These are phyloP conservation scores for Opisthocomus hoazin DNA, from an alignment of 2,113 vertebrate genomes.

Conservation along the genomic window DNA sequence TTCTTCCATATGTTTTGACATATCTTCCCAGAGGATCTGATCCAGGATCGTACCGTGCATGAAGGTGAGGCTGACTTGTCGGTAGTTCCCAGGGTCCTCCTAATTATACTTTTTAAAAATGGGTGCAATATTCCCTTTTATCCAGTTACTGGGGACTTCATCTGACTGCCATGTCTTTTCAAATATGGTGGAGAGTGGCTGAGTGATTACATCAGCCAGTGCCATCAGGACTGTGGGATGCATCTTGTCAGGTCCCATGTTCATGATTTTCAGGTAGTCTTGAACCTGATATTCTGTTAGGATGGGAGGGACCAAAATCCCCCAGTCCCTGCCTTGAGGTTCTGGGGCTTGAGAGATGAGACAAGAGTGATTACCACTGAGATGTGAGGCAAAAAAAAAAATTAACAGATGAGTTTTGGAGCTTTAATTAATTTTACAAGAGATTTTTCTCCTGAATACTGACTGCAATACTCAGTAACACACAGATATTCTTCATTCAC, in stretches of 20 bases:
- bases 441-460: background rate
- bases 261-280: background rate
- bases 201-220: background rate
- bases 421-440: background rate
- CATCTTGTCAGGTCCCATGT: background rate
- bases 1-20: no score
- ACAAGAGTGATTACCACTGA: background rate
- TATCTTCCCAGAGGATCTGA: no score
- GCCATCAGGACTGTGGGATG: background rate
- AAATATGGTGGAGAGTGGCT: background rate
- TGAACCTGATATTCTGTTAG: background rate
- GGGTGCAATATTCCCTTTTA: background rate
- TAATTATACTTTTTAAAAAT: background rate
- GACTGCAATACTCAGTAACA: background rate
- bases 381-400: background rate
- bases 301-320: no score
- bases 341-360: background rate
- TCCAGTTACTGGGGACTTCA: background rate
- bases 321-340: no score
- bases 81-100: no score
- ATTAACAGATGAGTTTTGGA: background rate
- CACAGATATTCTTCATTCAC: background rate
- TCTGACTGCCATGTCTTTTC: background rate
- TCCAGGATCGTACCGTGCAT: no score
- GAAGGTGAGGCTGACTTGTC: no score